Evolutionary conservation across 2,113 vertebrate genomes (phyloP).

Genomic region (Crotalus helleri): DNA sequence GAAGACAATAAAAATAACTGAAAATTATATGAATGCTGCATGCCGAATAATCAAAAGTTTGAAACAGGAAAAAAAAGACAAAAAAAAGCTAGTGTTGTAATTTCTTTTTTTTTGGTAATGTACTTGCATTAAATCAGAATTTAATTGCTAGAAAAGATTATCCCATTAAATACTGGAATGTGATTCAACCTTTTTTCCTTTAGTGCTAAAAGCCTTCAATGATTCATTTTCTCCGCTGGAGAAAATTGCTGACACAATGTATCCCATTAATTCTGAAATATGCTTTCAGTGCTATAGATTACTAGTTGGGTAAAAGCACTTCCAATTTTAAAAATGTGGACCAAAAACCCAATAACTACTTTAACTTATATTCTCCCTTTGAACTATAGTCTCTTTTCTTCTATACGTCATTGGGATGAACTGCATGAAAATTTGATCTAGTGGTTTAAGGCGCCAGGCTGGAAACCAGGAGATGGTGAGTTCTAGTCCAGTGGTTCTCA

Average conservation of each 20-base stretch:
- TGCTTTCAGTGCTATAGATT: background rate
- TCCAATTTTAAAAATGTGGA: background rate
- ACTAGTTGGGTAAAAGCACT: background rate
- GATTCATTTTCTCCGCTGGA: conserved; percentile 1
- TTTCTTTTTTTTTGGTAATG: background rate
- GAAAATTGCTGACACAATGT: background rate
- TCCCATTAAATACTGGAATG: background rate
- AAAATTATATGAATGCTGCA: background rate
- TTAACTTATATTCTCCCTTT: background rate
- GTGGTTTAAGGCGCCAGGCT: background rate
- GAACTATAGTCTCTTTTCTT: background rate
- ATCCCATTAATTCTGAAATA: background rate
- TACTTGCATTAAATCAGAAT: background rate
- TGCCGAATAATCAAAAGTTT: background rate
- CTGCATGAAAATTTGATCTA: background rate
- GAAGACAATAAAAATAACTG: background rate
- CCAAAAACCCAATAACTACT: background rate
- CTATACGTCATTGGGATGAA: background rate
- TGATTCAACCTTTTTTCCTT: background rate
- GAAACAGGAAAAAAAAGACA: background rate
- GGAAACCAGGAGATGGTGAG: background rate
- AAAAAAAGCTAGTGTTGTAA: background rate
- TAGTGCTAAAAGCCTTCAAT: background rate
- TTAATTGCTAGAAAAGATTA: conserved; percentile 1
- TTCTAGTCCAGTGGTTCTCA: background rate